Conservation (phyloP, 1,140 invertebrate genomes). For the Bradysia coprophila region DNA sequence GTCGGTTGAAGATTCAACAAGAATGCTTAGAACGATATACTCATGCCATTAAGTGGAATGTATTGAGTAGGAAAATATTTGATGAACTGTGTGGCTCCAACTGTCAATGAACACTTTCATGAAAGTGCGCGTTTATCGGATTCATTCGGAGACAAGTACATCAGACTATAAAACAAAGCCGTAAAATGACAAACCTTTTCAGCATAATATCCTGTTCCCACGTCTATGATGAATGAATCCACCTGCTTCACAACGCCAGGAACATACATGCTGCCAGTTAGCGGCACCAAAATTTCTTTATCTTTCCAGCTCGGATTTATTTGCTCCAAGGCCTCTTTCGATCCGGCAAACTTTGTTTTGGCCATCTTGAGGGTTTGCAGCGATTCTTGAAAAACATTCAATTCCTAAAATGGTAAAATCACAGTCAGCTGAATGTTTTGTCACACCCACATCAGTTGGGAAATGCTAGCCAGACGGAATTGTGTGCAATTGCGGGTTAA, state of each 20-base stretch:
- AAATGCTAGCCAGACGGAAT: not conserved
- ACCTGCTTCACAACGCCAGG: conserved; percentile 66
- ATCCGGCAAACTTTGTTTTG: conserved; percentile 76
- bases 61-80: no score
- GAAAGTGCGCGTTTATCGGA: no score
- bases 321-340: conserved; percentile 66
- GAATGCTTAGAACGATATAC: no score
- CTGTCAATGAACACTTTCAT: no score
- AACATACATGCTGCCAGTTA: conserved; percentile 91
- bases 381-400: conserved; percentile 73
- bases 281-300: conserved; percentile 71
- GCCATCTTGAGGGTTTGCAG: conserved; percentile 75
- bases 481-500: no score
- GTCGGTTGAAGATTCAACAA: no score
- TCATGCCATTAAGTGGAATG: no score
- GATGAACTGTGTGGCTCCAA: no score
- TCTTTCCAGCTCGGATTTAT: conserved; percentile 51
- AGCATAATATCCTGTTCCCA: conserved; percentile 91
- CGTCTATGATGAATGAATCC: conserved; percentile 73
- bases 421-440: not conserved
- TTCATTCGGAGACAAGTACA: no score
- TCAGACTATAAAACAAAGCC: no score
- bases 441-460: not conserved
- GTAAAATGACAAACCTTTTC: conserved; percentile 54
- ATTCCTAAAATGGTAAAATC: conserved; percentile 42